Conservation (phyloP, 2,113 vertebrate species). For the Phyllopteryx taeniolatus region DNA sequence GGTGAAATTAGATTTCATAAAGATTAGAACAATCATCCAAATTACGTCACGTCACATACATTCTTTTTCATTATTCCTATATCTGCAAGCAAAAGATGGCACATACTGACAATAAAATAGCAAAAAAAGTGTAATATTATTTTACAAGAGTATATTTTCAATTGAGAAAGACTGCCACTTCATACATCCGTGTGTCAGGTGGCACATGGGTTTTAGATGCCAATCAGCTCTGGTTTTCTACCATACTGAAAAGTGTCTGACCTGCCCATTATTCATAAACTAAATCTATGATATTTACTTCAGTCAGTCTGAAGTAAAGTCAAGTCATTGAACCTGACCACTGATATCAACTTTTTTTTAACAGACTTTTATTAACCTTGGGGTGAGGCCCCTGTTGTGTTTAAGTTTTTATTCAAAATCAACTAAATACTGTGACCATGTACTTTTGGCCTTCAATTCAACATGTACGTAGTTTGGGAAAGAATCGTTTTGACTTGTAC, state of each 20-base stretch:
- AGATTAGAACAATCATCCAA: background rate
- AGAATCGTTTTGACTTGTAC: constrained; percentile 2
- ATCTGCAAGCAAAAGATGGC: background rate
- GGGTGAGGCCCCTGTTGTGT: background rate
- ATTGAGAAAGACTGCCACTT: background rate
- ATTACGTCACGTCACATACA: background rate
- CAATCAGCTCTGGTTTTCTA: background rate
- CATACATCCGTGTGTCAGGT: constrained; percentile 13
- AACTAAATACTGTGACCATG: background rate
- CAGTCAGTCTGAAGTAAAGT: no score
- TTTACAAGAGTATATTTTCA: background rate
- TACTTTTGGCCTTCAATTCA: background rate
- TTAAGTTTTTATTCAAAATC: background rate
- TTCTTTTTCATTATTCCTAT: no score
- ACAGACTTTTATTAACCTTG: background rate
- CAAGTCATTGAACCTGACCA: background rate
- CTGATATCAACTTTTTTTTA: constrained; percentile 5
- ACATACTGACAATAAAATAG: background rate
- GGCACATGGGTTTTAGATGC: background rate
- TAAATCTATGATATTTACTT: constrained; percentile 19
- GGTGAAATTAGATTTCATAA: no score
- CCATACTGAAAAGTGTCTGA: background rate
- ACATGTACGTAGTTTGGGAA: constrained; percentile 2
- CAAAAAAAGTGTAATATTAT: background rate
- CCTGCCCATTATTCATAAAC: background rate